Conservation (phyloP, 2,113 vertebrate species). For the Zosterops lateralis region DNA sequence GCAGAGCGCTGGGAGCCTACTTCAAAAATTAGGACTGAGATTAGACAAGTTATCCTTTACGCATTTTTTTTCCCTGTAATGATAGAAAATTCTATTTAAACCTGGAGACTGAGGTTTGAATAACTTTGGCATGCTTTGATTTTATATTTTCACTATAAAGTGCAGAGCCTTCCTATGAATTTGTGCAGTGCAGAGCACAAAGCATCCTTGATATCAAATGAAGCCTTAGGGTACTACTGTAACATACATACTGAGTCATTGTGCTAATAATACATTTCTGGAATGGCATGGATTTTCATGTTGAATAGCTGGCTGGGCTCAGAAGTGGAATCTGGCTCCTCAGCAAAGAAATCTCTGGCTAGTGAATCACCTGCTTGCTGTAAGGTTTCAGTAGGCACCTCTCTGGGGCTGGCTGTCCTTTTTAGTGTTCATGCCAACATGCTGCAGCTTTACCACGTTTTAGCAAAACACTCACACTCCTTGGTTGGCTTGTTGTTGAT, state of each 20-base stretch:
- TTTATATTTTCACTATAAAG: background rate
- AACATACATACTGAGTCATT: background rate
- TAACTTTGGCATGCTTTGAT: background rate
- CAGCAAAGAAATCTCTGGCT: background rate
- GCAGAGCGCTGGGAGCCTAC: background rate
- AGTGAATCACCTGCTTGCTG: background rate
- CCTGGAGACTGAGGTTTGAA: background rate
- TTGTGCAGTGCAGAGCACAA: background rate
- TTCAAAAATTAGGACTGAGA: background rate
- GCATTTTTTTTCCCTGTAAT: background rate
- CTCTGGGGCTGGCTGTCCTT: background rate
- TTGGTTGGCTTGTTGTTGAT: background rate
- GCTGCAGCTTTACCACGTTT: background rate
- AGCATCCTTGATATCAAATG: background rate
- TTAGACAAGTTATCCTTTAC: background rate
- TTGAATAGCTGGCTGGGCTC: background rate
- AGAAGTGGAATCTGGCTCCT: background rate
- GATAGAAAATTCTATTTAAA: background rate
- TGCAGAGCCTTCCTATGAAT: background rate
- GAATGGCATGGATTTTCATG: background rate
- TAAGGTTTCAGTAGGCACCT: background rate
- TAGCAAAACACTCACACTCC: rapidly evolving
- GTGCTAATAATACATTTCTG: background rate
- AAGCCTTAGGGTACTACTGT: background rate
- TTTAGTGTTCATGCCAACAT: background rate